Evolutionary conservation across 2,888 invertebrate species (phyloP), one percentile per base, ranked within the genome.

Genomic region (Troilus luridus): DNA sequence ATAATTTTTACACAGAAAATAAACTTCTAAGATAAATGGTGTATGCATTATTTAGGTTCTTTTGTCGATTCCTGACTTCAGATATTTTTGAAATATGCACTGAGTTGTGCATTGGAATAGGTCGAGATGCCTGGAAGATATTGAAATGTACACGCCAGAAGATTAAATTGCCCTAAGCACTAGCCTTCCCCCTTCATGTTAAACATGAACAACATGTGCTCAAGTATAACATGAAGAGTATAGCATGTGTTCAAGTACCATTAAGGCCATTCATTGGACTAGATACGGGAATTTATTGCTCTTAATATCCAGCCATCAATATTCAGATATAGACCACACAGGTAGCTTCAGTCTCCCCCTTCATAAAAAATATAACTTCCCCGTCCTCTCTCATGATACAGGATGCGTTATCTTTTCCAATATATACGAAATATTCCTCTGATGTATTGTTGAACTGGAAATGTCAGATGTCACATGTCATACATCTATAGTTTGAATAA

Each of bases 231-330:
- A 41, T 41, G 41, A 41, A 41, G 41, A 41, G 41, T 41, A 41
- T 41, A 41, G 5, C 72, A 41, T 77, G 41, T 77, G 72, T 77
- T 77, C 17, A 77, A 41, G 72, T 77, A 41, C 72, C 72, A 77
- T 77, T 77, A 77, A 7, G 19, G 72, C 9, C 72, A 41, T 77
- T 77, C 27, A 41, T 77, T 77, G 27, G 27, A 41, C 7, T 3
- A 8, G 72, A 41, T 41, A 17, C 9, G 7, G 8, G 2, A 8
- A 77, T 77, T 77, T 77, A 77, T 77, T 77, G 41, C 72, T 77
- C 72, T 77, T 77, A 77, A 77, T 77, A 77, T 77, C 72, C 41
- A 19, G 72, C 27, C 19, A 77, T 77, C 27, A 77, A 77, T 77
- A 77, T 77, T 77, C 72, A 77, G 72, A 17, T 41, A 27, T 27